A percentile compares a stretch with the other conserved stretches of the same genome.
These are phyloP conservation scores for Mallotus villosus DNA, from an alignment of 2,797 vertebrate species.

Conservation along the genomic window DNA sequence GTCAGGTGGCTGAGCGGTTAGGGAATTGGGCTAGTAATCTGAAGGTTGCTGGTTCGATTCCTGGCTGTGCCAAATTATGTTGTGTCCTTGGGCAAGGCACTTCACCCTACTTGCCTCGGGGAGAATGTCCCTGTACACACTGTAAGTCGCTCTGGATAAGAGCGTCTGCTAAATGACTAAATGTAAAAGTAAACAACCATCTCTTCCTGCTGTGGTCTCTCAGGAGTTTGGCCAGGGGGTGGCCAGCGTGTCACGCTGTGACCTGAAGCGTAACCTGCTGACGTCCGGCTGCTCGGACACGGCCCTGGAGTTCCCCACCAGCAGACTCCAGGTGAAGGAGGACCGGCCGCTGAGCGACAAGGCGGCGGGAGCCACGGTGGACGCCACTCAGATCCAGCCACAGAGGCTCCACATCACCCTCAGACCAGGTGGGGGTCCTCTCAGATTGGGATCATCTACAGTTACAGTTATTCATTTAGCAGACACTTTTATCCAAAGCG, in stretches of 20 bases:
- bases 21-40: no score
- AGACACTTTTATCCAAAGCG: no score
- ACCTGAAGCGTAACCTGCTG: slow-evolving; percentile 79
- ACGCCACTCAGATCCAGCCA: slow-evolving; percentile 90
- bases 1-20: no score
- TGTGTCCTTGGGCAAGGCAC: no score
- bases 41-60: no score
- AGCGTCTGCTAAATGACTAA: no score
- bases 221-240: slow-evolving; percentile 76
- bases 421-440: slow-evolving; percentile 78
- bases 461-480: no score
- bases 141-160: no score
- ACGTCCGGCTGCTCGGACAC: slow-evolving; percentile 70
- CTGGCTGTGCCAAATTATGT: no score
- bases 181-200: no score
- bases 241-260: slow-evolving; percentile 83
- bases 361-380: slow-evolving; percentile 79
- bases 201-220: slow-evolving; percentile 2
- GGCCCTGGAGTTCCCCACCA: slow-evolving; percentile 82
- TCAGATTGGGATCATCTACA: background rate
- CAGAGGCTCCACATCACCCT: slow-evolving; percentile 87
- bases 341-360: slow-evolving; percentile 84
- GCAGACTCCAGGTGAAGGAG: slow-evolving; percentile 74
- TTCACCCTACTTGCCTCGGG: no score
- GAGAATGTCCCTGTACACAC: no score